Conservation (phyloP, 2,888 invertebrate species). For the Anorthoa munda region DNA sequence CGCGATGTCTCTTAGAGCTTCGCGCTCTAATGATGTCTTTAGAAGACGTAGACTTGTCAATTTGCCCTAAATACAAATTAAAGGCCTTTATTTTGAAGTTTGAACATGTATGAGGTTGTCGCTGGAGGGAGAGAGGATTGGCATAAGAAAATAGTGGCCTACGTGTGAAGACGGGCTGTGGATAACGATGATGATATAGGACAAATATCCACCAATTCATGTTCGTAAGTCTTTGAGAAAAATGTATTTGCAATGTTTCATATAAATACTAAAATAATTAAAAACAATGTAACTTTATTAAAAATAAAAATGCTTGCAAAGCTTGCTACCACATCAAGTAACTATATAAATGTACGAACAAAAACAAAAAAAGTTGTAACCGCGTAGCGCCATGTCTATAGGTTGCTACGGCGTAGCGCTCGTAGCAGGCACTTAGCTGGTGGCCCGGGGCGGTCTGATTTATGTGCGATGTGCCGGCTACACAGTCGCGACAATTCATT, state of each 20-base stretch:
- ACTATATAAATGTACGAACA: too few relatives aligned
- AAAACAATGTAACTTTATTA: background rate
- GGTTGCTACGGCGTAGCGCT: conserved; percentile 69
- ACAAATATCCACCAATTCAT: background rate
- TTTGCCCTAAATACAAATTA: background rate
- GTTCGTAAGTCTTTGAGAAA: background rate
- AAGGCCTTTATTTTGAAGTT: too few relatives aligned
- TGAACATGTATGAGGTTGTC: too few relatives aligned
- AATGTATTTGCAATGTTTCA: background rate
- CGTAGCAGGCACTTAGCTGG: conserved; percentile 89
- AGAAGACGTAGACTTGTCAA: conserved; percentile 64
- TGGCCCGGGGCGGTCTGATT: conserved; percentile 89
- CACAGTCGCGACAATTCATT: conserved; percentile 90
- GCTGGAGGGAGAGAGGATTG: too few relatives aligned
- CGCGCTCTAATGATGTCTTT: conserved; percentile 70
- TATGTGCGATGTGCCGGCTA: conserved; percentile 88
- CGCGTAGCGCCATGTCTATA: conserved; percentile 69
- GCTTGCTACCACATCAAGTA: too few relatives aligned
- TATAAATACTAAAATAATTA: background rate
- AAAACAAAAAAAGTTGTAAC: conserved; percentile 20
- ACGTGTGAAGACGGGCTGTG: too few relatives aligned
- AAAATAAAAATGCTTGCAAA: too few relatives aligned
- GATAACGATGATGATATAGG: background rate
- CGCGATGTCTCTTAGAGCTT: conserved; percentile 87
- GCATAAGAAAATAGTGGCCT: too few relatives aligned